Evolutionary conservation across 2,888 invertebrate species (phyloP).

Genomic region (Meta bourneti): DNA sequence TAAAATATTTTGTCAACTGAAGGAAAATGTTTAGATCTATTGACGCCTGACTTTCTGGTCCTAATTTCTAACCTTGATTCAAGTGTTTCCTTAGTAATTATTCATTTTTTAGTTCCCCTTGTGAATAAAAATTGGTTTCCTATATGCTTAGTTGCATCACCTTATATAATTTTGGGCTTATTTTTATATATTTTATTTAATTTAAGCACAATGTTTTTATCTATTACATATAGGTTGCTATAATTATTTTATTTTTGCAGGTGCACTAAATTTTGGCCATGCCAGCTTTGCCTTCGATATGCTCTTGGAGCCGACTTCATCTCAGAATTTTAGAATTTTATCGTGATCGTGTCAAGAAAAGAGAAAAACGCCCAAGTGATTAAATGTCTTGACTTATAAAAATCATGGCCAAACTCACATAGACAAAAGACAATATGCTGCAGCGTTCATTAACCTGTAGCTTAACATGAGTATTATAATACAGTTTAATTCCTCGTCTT

Average conservation of each 20-base stretch:
- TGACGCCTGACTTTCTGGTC: too few species aligned
- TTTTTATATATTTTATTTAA: not conserved
- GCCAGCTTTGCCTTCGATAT: constrained; percentile 40
- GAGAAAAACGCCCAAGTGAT: constrained; percentile 56
- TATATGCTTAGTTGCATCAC: too few species aligned
- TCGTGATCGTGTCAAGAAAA: constrained; percentile 69
- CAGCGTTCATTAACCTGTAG: constrained; percentile 52
- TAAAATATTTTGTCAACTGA: too few species aligned
- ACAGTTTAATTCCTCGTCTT: constrained; percentile 72
- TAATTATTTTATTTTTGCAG: constrained; percentile 19
- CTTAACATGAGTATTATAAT: constrained; percentile 77
- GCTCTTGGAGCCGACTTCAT: constrained; percentile 63
- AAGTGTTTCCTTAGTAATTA: too few species aligned
- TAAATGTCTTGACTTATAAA: constrained; percentile 11
- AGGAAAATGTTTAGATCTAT: too few species aligned
- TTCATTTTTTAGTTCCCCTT: too few species aligned
- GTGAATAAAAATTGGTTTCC: too few species aligned
- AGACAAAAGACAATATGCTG: constrained; percentile 34
- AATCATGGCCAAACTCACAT: constrained; percentile 5
- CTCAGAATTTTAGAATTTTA: constrained; percentile 73
- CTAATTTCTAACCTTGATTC: too few species aligned
- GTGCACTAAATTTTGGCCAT: constrained; percentile 53
- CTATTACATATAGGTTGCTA: not conserved
- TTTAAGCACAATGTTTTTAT: not conserved
- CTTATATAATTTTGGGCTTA: too few species aligned